phyloP scores from a whole-genome alignment of 2,888 invertebrate species.

The Dorcus hopei region DNA sequence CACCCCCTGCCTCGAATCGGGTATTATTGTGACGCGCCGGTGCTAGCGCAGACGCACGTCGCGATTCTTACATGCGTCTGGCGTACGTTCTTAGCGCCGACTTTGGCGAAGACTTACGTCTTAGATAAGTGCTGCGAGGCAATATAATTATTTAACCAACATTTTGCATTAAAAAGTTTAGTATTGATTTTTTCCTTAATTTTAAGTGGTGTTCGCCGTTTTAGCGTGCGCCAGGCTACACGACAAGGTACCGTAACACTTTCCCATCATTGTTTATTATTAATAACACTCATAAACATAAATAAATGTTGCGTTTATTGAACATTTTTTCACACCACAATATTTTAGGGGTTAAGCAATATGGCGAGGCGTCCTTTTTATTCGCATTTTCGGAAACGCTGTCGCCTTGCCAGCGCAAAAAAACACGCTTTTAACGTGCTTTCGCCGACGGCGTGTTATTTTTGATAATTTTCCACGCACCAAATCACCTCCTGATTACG shows the following conservation, averaged over 20 bases:
- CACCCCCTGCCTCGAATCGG: constrained; percentile 44
- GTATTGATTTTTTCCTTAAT: constrained; percentile 48
- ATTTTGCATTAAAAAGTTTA: constrained; percentile 51
- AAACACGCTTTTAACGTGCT: too few relatives aligned
- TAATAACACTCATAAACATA: constrained; percentile 23
- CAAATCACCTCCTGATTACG: too few relatives aligned
- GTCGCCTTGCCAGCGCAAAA: too few relatives aligned
- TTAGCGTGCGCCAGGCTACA: constrained; percentile 27
- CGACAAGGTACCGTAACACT: constrained; percentile 31
- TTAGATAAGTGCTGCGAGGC: constrained; percentile 40
- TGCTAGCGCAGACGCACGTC: constrained; percentile 27
- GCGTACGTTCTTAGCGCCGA: constrained; percentile 37
- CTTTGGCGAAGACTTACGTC: constrained; percentile 41
- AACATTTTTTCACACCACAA: constrained; percentile 42
- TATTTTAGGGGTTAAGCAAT: constrained; percentile 48
- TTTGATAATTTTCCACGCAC: too few relatives aligned
- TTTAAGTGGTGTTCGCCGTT: constrained; percentile 38
- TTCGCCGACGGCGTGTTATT: too few relatives aligned
- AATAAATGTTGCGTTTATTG: constrained; percentile 42
- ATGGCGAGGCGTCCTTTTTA: constrained; percentile 47
- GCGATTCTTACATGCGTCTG: constrained; percentile 31
- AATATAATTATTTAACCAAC: constrained; percentile 53
- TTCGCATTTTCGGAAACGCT: constrained; percentile 6
- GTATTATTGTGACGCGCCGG: constrained; percentile 39
- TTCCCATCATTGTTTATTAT: constrained; percentile 19